phyloP scores from a whole-genome alignment of 2,113 vertebrate species.

The Corythoichthys haematopterus region DNA sequence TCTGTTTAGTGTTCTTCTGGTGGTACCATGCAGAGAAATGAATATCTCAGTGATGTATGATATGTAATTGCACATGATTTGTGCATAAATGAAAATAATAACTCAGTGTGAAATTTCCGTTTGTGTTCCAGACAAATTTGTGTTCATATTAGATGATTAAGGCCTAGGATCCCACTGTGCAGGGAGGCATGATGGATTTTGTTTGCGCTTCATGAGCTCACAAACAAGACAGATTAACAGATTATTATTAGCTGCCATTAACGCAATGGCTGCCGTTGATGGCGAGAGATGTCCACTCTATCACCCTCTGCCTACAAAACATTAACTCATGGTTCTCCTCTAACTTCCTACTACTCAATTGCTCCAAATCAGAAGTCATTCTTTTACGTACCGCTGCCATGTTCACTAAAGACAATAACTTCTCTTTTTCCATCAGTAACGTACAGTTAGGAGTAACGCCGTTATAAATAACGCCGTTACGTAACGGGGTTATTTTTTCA shows the following conservation, averaged over 20 bases:
- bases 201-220: background rate
- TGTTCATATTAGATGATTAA: constrained; percentile 57
- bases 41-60: constrained; percentile 43
- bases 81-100: constrained; percentile 49
- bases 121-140: constrained; percentile 53
- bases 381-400: no score
- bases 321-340: no score
- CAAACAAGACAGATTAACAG: background rate
- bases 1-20: constrained; percentile 24
- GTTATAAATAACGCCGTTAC: no score
- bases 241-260: background rate
- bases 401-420: no score
- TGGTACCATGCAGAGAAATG: constrained; percentile 25
- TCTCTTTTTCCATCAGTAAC: no score
- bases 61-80: constrained; percentile 55
- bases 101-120: constrained; percentile 37
- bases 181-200: constrained; percentile 28
- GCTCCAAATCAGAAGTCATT: no score
- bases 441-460: no score
- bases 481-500: no score
- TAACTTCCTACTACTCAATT: no score
- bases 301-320: no score
- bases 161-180: constrained; percentile 38
- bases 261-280: no score
- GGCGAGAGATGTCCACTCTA: no score